Conservation (phyloP, 2,113 vertebrate species). For the Eira barbara region DNA sequence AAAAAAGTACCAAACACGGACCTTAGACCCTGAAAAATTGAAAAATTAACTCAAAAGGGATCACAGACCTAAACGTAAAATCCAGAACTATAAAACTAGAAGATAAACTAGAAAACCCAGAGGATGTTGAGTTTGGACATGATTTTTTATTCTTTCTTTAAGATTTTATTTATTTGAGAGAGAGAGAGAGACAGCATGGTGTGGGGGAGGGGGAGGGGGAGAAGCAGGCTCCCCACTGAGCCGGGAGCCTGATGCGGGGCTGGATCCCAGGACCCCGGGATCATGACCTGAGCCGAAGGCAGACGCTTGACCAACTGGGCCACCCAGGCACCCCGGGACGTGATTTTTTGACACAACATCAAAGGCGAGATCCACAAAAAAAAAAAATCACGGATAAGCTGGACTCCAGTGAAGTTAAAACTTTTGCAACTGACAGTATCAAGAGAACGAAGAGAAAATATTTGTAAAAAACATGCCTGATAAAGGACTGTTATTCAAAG, state of each 20-base stretch:
- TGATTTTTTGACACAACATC: neutral
- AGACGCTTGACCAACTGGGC: too few relatives aligned
- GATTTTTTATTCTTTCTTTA: neutral
- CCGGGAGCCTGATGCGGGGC: too few relatives aligned
- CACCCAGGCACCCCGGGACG: too few relatives aligned
- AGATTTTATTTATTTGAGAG: too few relatives aligned
- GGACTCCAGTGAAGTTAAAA: neutral
- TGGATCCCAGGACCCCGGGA: too few relatives aligned
- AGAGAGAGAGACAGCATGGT: too few relatives aligned
- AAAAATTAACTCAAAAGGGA: neutral
- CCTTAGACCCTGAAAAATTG: neutral
- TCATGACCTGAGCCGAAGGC: too few relatives aligned
- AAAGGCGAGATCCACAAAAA: neutral
- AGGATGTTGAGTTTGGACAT: neutral
- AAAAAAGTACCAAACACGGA: neutral
- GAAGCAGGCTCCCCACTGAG: too few relatives aligned
- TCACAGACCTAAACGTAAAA: neutral
- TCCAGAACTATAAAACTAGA: neutral
- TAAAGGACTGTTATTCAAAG: neutral
- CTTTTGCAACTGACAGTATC: neutral
- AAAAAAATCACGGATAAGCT: neutral
- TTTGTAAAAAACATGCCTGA: neutral
- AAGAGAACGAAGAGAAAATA: neutral
- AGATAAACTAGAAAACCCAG: neutral
- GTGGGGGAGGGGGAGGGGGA: too few relatives aligned